Evolutionary conservation across 2,113 vertebrate genomes (phyloP).

Genomic region (Galeopterus variegatus): DNA sequence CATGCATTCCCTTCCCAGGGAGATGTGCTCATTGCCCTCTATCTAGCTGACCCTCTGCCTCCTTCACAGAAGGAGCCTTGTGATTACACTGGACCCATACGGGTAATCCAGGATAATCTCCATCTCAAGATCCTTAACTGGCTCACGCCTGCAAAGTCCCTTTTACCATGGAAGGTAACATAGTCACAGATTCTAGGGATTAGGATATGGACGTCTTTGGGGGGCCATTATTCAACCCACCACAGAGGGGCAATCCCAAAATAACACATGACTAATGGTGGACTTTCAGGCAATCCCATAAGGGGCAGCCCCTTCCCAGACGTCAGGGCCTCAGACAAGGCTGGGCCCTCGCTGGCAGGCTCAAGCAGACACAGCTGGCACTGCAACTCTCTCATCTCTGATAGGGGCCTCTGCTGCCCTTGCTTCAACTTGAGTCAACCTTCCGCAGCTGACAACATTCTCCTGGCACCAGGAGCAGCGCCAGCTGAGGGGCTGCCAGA

Average conservation of each 20-base stretch:
- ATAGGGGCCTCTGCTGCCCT: not conserved
- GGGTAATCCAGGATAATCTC: not conserved
- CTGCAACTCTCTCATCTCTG: not conserved
- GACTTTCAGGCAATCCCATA: not conserved
- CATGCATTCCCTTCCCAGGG: not conserved
- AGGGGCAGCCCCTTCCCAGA: not conserved
- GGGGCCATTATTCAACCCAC: not conserved
- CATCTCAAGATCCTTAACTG: not conserved
- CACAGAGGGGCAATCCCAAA: not conserved
- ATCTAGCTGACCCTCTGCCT: not conserved
- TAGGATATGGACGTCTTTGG: not conserved
- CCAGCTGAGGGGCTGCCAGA: not conserved
- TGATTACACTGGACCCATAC: not conserved
- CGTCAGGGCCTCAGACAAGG: not conserved
- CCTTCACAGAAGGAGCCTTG: not conserved
- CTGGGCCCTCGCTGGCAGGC: not conserved
- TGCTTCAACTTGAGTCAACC: not conserved
- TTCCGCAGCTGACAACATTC: not conserved
- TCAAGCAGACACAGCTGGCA: not conserved
- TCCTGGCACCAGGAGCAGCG: not conserved
- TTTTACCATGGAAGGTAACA: not conserved
- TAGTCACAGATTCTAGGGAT: not conserved
- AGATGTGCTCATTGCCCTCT: not conserved
- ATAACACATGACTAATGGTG: not conserved
- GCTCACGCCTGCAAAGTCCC: not conserved